A percentile compares a stretch with the other conserved stretches of the same genome.
Conservation (phyloP, 2,113 vertebrate genomes). For the Anoura caudifer region DNA sequence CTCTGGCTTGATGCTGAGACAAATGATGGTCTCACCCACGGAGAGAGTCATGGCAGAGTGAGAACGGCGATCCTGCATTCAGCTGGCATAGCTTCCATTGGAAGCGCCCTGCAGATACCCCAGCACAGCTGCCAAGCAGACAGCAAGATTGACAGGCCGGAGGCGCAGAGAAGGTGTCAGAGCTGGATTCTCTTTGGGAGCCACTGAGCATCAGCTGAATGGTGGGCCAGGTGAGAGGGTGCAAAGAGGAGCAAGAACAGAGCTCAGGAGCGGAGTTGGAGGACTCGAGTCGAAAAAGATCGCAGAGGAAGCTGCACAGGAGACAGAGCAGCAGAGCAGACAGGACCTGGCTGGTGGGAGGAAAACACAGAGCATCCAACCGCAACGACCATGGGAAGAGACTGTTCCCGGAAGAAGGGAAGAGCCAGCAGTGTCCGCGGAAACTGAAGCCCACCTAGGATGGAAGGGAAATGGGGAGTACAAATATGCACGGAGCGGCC, state of each 20-base stretch:
- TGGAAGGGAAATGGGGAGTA: neutral
- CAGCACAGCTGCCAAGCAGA: neutral
- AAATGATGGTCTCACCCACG: too few relatives aligned
- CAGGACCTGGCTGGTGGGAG: neutral
- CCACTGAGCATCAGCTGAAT: neutral
- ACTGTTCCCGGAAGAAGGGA: neutral
- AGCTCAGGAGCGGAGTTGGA: neutral
- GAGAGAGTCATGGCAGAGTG: neutral
- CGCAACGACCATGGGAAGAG: neutral
- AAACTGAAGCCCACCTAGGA: neutral
- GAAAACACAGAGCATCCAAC: neutral
- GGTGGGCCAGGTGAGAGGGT: too few relatives aligned
- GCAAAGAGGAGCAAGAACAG: neutral
- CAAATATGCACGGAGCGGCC: neutral
- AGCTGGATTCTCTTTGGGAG: neutral
- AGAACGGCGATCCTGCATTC: neutral
- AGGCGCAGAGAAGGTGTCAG: neutral
- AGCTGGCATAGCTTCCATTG: neutral
- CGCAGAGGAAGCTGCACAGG: neutral
- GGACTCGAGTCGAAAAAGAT: too few relatives aligned
- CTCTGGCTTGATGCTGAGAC: neutral
- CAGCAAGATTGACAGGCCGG: neutral
- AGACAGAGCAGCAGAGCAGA: neutral
- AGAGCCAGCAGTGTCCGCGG: too few relatives aligned
- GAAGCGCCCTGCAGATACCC: neutral